These are phyloP conservation scores for Trididemnum clinides DNA, from an alignment of 23 tunicate genomes.

Conservation along the genomic window DNA sequence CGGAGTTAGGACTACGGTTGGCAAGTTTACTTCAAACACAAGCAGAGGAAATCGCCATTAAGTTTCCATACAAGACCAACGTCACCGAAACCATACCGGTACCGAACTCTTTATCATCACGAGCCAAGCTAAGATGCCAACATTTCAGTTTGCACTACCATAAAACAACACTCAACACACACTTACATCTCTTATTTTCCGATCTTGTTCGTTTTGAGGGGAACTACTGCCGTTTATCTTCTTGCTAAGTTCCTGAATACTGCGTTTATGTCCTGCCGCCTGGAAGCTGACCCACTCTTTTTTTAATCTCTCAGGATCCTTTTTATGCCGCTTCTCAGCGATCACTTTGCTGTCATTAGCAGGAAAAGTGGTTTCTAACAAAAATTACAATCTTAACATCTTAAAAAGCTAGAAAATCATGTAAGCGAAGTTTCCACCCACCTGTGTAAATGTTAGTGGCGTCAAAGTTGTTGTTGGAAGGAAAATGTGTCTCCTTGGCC, in stretches of 20 bases:
- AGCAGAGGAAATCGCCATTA: no score
- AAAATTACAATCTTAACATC: no score
- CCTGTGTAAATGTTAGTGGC: background rate
- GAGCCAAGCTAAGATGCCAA: no score
- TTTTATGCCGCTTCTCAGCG: background rate
- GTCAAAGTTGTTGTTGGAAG: background rate
- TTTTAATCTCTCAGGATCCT: constrained; percentile 13
- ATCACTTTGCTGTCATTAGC: background rate
- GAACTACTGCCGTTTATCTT: constrained; percentile 14
- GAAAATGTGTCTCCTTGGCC: background rate
- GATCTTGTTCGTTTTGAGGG: constrained; percentile 41
- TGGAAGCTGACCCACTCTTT: constrained; percentile 70
- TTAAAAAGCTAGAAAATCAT: no score
- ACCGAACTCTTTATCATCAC: no score
- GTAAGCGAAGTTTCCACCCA: background rate
- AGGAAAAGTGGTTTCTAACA: constrained; percentile 20
- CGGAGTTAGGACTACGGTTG: no score
- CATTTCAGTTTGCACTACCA: background rate
- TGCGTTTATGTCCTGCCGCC: constrained; percentile 45
- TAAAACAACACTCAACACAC: background rate
- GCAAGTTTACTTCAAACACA: no score
- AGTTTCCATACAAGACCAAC: no score
- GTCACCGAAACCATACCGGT: no score
- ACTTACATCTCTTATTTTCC: constrained; percentile 40
- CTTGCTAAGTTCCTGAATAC: constrained; percentile 1